Evolutionary conservation across 1,140 invertebrate species (phyloP), one percentile per base, ranked within the genome.

Genomic region (Bombus waltoni): DNA sequence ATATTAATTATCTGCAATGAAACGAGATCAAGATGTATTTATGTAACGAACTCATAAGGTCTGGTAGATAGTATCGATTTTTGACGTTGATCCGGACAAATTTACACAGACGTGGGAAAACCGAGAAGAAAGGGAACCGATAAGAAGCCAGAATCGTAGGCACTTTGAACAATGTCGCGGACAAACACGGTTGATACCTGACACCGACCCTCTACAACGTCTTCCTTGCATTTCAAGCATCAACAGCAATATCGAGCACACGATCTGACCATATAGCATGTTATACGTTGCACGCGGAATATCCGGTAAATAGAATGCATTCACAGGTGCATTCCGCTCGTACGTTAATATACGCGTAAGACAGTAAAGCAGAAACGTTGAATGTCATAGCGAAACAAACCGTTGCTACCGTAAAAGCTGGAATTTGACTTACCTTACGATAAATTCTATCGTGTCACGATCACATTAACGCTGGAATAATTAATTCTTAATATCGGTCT

Each of bases 221-320:
- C 84, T 89, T 66, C 62, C 70, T 83, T 87, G 85, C 80, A 74
- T 89, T 89, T 89, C 88, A 72, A 81, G 79, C 87, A 85, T 85
- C 70, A 81, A 65, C 35, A 68, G 72, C 83, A 83, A 81, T 89
- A 89, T 89, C 80, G 84, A 53, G 80, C 84, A 71, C 87, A 83
- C 84, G 88, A 89, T 89, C 88, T 82, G 84, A 83, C 80, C 87
- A 66, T 87, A 66, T 83, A 83, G 75, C 65, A 70, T 65, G 66
- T 62, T 88, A 77, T 72, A 83, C 83, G 57, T 72, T n/a, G 74
- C 68, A 44, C 71, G 32, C 53, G 32, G 59, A 77, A 78, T 89
- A 77, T 44, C 78, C 66, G 77, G 70, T 81, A 74, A 81, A 85
- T 81, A 85, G 78, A 85, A 73, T 57, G 66, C 70, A 73, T 89